Evolutionary conservation across 64 coral and sea anemone genomes (phyloP), one percentile per base, ranked within the genome.

Genomic region (Stichodactyla helianthus): DNA sequence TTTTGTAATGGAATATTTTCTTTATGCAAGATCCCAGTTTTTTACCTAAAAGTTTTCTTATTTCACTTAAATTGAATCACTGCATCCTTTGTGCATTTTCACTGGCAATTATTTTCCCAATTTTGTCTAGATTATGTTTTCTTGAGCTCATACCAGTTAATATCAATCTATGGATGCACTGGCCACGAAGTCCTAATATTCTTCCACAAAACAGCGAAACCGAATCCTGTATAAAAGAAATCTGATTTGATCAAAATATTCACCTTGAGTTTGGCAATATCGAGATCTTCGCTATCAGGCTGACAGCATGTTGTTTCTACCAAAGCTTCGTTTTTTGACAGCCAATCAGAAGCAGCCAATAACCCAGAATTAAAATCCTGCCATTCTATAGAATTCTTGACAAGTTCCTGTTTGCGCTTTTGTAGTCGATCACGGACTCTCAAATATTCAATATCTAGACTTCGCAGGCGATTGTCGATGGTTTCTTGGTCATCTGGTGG

Each of bases 361-460:
- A 97, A 59, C 15, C 94, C 94, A 55, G 82, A 78, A 53, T 93
- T 88, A 89, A 97, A 93, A 20, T 97, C 94, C 44, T 90, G 88
- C 94, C 94, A 97, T 62, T 97, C 94, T 8, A 97, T 65, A 4
- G 94, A 97, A 57, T 78, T 85, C 31, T 93, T 92, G 11, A 97
- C 19, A 67, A 97, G 79, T 63, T 97, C 91, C 16, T 83, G 84
- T 51, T 85, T 92, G 65, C 94, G 88, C 16, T 59, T 88, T 16
- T 93, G 88, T 58, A 97, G 74, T n/a, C 89, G 91, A 79, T 97
- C 85, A 74, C 88, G 92, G 23, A 93, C 91, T 15, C 70, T 53
- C 28, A 88, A 71, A 59, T 89, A 97, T 57, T 83, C 86, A 10
- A 84, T 19, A 85, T 97, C 88, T 18, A 97, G 88, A 15, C 67